phyloP scores from a whole-genome alignment of 2,888 invertebrate species.

The Notodonta dromedarius region DNA sequence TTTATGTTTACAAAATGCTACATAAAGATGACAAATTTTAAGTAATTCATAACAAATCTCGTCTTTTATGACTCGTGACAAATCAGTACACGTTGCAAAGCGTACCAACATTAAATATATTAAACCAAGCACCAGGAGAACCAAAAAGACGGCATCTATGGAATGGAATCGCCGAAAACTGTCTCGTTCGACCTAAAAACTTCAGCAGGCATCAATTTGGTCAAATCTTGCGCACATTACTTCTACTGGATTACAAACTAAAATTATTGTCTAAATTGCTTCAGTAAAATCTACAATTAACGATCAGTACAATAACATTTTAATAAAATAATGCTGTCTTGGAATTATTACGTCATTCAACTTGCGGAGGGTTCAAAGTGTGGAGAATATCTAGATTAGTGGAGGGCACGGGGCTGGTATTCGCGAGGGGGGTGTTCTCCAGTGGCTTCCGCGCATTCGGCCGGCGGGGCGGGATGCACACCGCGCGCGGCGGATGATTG shows the following conservation, averaged over 20 bases:
- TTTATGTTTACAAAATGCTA: background rate
- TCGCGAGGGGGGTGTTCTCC: constrained; percentile 30
- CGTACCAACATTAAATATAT: constrained; percentile 11
- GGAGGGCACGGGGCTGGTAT: constrained; percentile 21
- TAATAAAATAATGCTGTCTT: constrained; percentile 13
- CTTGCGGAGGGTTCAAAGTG: constrained; percentile 39
- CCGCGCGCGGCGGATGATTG: constrained; percentile 76
- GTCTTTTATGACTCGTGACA: background rate
- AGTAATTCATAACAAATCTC: background rate
- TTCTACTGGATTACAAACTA: constrained; percentile 9
- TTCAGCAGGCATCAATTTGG: constrained; percentile 16
- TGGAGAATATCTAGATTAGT: constrained; percentile 30
- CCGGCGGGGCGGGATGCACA: constrained; percentile 54
- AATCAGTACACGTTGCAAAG: constrained; percentile 28
- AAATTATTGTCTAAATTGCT: constrained; percentile 40
- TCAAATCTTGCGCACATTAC: constrained; percentile 5
- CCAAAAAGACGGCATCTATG: constrained; percentile 19
- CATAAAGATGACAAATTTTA: background rate
- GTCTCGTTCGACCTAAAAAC: constrained; percentile 1
- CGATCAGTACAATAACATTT: constrained; percentile 21
- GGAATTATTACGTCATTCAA: constrained; percentile 32
- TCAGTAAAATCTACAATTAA: constrained; percentile 26
- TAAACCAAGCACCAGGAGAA: constrained; percentile 33
- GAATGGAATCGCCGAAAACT: constrained; percentile 20
- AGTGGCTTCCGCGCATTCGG: constrained; percentile 45